Evolutionary conservation across 2,113 vertebrate species (phyloP), one percentile per base, ranked within the genome.

Genomic region (Sterrhoptilus dennistouni): DNA sequence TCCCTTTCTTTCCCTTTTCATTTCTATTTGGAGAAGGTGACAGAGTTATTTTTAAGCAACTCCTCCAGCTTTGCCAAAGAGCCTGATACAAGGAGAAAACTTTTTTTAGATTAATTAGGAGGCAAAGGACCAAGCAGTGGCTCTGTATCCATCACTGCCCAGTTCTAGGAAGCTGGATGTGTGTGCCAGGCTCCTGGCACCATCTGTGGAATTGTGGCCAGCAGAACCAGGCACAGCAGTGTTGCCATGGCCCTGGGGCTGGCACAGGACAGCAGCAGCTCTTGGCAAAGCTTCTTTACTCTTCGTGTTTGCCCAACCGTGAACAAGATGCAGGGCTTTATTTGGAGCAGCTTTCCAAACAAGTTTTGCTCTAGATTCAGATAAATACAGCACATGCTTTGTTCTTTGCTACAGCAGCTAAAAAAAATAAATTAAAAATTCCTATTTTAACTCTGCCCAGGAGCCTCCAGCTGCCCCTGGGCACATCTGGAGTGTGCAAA

Each of bases 101-200:
- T 63, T 92, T 82, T 94, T 93, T 82, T 33, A 96, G 74, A 63
- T 50, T 81, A 84, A 87, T 82, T 57, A 90, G 74, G 66, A 87
- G 74, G 82, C 75, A 84, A 57, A 84, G 42, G 47, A 52, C 56
- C 78, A 74, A 82, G 70, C n/a, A 42, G 38, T 8, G 21, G 63
- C 49, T 45, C 45, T 31, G 6, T 8, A 64, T 33, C 56, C 29
- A 66, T 50, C 59, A 22, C 14, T 49, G 12, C 71, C 38, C 77
- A 49, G 36, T 31, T 65, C 84, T 31, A 82, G 68, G 84, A 72
- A 89, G 63, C 68, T 50, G 40, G n/a, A 2, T 45, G 0, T 0
- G 0, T 27, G 54, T 84, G 84, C 72, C 89, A 85, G 74, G 22
- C 69, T 83, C 59, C 84, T 87, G 93, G 88, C 90, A 91, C 3